A percentile compares a stretch with the other conserved stretches of the same genome.
phyloP scores from a whole-genome alignment of 2,888 invertebrate species.

The Synanthedon vespiformis region DNA sequence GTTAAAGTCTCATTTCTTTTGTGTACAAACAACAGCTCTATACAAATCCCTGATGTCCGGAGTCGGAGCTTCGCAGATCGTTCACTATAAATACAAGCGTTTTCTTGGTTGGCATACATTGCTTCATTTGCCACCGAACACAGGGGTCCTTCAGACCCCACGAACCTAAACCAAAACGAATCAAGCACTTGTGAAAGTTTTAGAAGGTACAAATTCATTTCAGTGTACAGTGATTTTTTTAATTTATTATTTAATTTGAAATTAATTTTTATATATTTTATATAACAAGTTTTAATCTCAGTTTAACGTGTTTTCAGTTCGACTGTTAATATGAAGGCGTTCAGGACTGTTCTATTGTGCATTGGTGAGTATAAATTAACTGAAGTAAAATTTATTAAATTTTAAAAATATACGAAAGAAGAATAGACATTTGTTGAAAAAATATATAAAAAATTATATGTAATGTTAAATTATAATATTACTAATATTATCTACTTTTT shows the following conservation, averaged over 20 bases:
- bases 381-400: background rate
- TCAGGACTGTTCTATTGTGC: constrained; percentile 42
- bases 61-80: constrained; percentile 19
- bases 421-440: no score
- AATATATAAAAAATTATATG: no score
- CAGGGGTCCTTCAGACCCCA: constrained; percentile 39
- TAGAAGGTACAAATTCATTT: constrained; percentile 32
- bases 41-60: constrained; percentile 20
- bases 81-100: constrained; percentile 57
- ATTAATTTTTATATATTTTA: constrained; percentile 8
- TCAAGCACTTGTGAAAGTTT: constrained; percentile 47
- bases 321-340: constrained; percentile 51
- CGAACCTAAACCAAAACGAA: constrained; percentile 27
- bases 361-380: constrained; percentile 36
- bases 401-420: no score
- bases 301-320: constrained; percentile 51
- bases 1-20: background rate
- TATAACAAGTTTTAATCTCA: constrained; percentile 17
- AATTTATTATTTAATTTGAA: background rate
- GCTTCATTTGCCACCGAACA: constrained; percentile 39
- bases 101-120: constrained; percentile 37
- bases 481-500: no score
- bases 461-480: no score
- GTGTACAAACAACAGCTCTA: constrained; percentile 24
- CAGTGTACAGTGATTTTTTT: constrained; percentile 5